Base-by-base conservation (phyloP, 35 echinoderm and acorn worm species). In the Lytechinus variegatus region DNA sequence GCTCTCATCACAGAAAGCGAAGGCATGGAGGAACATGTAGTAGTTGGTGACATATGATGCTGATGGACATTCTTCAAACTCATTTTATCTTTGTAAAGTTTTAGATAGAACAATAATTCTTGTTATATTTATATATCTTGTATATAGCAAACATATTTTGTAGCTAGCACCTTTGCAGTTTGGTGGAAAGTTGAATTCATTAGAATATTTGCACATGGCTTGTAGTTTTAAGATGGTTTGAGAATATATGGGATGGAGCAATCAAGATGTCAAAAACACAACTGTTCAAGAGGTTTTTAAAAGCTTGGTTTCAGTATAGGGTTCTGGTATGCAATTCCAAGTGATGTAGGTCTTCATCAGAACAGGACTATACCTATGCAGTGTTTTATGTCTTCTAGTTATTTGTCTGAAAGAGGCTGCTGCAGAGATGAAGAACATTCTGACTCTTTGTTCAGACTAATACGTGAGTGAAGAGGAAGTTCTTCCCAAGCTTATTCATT, bases 1-100 rank as follows among this genome's bases (percentile, higher is more conserved):
- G 98, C 98, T 3, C 94, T 99, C 5, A 97, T 99, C 86, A 99
- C 97, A 8, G 98, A 99, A 58, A 99, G 98, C 86, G 98, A 99
- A 56, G 96, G 98, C 52, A 97, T 99, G 54, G 98, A 99, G 92
- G 97, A 97, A 55, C 95, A 87, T 53, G 86, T 95, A 54, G 53
- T 95, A 29, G 86, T 87, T 11, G 66, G 66, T 6, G 71, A 95
- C 54, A 95, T 93, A 10, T 93, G 92, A 93, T 93, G 92, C 53
- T 57, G 53, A 54, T 51, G 52, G 9, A 44, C 88, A 52, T 90
- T 9, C 9, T 90, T 90, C 1, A 24, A 90, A 90, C 10, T 54
- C 52, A 54, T 90, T 44, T 14, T 54, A 52, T 90, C 52, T 90
- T 11, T 90, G 28, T 90, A 52, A 90, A 90, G 52, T 90, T 90